A percentile compares a stretch with the other conserved stretches of the same genome.
Conservation (phyloP, 1,140 invertebrate species). For the Drosophila orena region DNA sequence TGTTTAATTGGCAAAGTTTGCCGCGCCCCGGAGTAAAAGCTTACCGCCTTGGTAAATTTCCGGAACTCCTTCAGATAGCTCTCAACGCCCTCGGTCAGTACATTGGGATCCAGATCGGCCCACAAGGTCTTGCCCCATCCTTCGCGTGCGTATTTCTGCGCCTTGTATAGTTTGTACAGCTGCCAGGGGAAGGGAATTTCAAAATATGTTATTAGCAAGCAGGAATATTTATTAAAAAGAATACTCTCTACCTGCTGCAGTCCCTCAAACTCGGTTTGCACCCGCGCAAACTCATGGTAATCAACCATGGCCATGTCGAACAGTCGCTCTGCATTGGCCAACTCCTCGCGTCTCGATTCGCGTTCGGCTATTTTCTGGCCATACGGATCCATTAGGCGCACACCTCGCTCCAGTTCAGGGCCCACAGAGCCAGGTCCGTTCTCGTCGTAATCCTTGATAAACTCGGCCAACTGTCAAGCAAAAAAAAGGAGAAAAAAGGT, state of each 20-base stretch:
- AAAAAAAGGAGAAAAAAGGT: constrained; percentile 15
- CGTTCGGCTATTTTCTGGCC: constrained; percentile 88
- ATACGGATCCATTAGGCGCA: constrained; percentile 90
- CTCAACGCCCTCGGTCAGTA: constrained; percentile 94
- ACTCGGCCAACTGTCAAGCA: constrained; percentile 86
- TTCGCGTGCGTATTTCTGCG: constrained; percentile 91
- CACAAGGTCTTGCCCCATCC: constrained; percentile 94
- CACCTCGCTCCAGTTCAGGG: constrained; percentile 90
- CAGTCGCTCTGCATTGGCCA: constrained; percentile 91
- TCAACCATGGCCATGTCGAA: constrained; percentile 94
- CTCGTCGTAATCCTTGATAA: constrained; percentile 89
- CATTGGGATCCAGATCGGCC: constrained; percentile 93
- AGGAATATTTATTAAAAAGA: not conserved
- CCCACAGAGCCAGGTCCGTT: constrained; percentile 92
- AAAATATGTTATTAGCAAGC: not conserved
- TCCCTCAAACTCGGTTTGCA: constrained; percentile 90
- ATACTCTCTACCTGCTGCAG: constrained; percentile 86
- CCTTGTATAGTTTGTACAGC: constrained; percentile 92
- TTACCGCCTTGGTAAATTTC: constrained; percentile 86
- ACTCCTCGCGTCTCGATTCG: constrained; percentile 88
- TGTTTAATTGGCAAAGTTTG: constrained; percentile 76
- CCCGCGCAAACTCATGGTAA: constrained; percentile 90
- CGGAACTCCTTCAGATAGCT: constrained; percentile 91
- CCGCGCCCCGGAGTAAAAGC: constrained; percentile 29
- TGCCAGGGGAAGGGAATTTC: constrained; percentile 22